These are phyloP conservation scores for Macquaria australasica DNA, from an alignment of 2,113 vertebrate species.

Conservation along the genomic window DNA sequence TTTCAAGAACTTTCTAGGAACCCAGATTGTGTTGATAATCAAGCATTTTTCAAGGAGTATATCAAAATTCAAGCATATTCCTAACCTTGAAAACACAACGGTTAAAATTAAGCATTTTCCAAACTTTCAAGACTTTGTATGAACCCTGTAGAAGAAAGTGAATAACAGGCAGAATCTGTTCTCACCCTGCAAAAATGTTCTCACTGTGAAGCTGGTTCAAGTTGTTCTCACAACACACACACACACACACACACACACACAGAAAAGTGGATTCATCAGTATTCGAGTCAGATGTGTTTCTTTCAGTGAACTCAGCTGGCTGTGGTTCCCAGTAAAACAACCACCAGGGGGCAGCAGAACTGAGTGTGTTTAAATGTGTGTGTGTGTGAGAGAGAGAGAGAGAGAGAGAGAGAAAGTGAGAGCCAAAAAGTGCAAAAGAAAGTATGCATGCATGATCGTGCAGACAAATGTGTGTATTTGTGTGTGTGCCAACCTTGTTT, in stretches of 20 bases:
- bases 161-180: not conserved
- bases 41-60: no score
- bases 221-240: not conserved
- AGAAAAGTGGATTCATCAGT: conserved; percentile 6
- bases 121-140: no score
- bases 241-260: not conserved
- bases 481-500: conserved; percentile 67
- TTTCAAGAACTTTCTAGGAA: no score
- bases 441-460: conserved; percentile 60
- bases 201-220: not conserved
- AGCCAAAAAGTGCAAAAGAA: conserved; percentile 50
- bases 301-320: not conserved
- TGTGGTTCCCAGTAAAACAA: not conserved
- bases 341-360: conserved; percentile 60
- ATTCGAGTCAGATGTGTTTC: not conserved
- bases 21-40: no score
- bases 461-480: conserved; percentile 70
- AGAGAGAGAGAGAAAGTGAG: conserved; percentile 9
- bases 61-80: no score
- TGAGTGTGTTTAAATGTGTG: not conserved
- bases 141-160: no score
- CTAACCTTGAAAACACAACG: no score
- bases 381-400: not conserved
- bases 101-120: no score
- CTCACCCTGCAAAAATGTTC: conserved; percentile 15